Evolutionary conservation across 2,888 invertebrate species (phyloP).

Genomic region (Eristalinus sepulchralis): DNA sequence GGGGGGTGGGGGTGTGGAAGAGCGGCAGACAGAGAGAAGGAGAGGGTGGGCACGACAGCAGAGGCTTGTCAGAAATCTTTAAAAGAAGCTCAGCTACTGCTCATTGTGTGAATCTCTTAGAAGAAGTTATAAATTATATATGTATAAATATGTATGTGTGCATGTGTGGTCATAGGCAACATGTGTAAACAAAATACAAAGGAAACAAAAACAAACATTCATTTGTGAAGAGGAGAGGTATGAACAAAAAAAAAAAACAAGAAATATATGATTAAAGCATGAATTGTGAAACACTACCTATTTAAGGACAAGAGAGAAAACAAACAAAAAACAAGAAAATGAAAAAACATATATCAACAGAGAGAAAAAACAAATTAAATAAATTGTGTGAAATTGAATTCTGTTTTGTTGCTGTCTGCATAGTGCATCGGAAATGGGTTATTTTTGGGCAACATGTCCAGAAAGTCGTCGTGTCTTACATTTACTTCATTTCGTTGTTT

Average conservation of each 20-base stretch:
- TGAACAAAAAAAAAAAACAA: slow-evolving; percentile 13
- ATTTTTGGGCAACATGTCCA: too few relatives aligned
- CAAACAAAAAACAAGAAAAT: too few relatives aligned
- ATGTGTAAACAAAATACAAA: slow-evolving; percentile 12
- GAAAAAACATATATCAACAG: slow-evolving; percentile 40
- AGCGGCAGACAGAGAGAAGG: too few relatives aligned
- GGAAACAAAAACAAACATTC: not conserved
- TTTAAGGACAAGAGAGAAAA: slow-evolving; percentile 25
- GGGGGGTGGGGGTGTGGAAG: too few relatives aligned
- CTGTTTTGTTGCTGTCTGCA: not conserved
- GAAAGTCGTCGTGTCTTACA: too few relatives aligned
- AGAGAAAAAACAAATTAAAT: slow-evolving; percentile 37
- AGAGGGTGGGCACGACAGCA: too few relatives aligned
- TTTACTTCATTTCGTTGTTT: too few relatives aligned
- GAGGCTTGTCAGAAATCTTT: not conserved
- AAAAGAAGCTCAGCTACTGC: slow-evolving; percentile 28
- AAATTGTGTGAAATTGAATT: slow-evolving; percentile 55
- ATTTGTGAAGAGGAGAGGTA: not conserved
- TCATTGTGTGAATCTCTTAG: slow-evolving; percentile 43
- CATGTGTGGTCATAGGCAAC: slow-evolving; percentile 8
- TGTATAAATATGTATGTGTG: slow-evolving; percentile 45
- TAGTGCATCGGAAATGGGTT: too few relatives aligned
- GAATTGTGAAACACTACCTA: slow-evolving; percentile 50
- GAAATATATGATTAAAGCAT: slow-evolving; percentile 22
- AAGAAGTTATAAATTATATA: slow-evolving; percentile 47